Evolutionary conservation across 2,888 invertebrate genomes (phyloP), one percentile per base, ranked within the genome.

Genomic region (Beris chalybata): DNA sequence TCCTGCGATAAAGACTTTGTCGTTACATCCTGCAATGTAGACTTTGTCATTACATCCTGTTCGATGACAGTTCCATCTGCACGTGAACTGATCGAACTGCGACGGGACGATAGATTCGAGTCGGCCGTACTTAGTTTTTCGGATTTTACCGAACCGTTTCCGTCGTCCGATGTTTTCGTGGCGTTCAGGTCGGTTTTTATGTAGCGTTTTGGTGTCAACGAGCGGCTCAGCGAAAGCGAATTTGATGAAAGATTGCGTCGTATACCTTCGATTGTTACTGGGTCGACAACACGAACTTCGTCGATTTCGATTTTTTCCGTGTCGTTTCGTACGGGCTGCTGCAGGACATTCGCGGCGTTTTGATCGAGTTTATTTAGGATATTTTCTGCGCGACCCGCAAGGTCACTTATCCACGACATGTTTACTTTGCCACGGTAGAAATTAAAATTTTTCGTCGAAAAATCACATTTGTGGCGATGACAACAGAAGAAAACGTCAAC

Each of bases 381-480:
- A 74, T 84, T 85, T 75, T 91, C 91, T 12, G 91, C 91, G 77
- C 86, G 89, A 32, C 87, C 89, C 67, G 90, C 90, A 65, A 90
- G 81, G 69, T 87, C 89, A 69, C 87, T 83, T 67, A 91, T 84
- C 91, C 91, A 91, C 71, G 90, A 85, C 89, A 90, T 90, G 9
- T 38, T 38, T 38, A 38, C 38, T 38, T 38, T 38, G 38, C 38
- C 38, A 38, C 38, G 38, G 38, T 7, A 9, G 9, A 38, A 38
- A 38, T 3, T 7, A 5, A 38, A 32, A 9, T 7, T 9, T 7
- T 38, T 38, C 38, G 38, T 7, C 5, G 9, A 9, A 38, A 32
- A 38, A 7, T 48, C 12, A 15, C 48, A 48, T 48, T 48, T n/a
- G 22, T 5, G 12, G 22, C 48, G 22, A 48, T 48, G 22, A n/a